Evolutionary conservation across 2,888 invertebrate genomes (phyloP).

Genomic region (Tetranychus piercei): DNA sequence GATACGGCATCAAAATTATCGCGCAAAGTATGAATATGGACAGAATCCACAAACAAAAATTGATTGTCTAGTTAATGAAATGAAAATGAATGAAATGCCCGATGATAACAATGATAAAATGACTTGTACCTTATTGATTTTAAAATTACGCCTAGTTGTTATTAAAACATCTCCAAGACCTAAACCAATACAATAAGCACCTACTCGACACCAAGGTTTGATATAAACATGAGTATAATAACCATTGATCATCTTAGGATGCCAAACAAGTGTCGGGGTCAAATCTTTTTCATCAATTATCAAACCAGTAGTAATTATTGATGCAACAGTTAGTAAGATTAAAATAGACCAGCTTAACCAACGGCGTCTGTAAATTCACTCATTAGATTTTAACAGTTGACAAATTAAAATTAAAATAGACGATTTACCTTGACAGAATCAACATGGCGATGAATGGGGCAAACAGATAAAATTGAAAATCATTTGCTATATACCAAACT

Average conservation of each 20-base stretch:
- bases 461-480: slow-evolving; percentile 6
- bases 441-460: neutral
- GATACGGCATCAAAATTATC: neutral
- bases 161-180: neutral
- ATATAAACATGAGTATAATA: slow-evolving; percentile 4
- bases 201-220: slow-evolving; percentile 5
- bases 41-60: neutral
- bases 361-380: neutral
- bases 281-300: neutral
- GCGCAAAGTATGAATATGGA: neutral
- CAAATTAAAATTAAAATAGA: neutral
- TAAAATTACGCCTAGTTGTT: neutral
- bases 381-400: neutral
- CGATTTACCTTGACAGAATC: neutral
- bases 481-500: slow-evolving; percentile 5
- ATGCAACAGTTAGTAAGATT: neutral
- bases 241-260: neutral
- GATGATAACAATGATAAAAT: neutral
- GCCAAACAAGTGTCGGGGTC: neutral
- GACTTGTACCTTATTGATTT: neutral
- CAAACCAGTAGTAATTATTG: neutral
- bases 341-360: neutral
- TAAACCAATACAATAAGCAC: slow-evolving; percentile 3
- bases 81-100: neutral
- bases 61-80: neutral